Conservation (phyloP, 2,797 vertebrate species). For the Glyptemys insculpta region DNA sequence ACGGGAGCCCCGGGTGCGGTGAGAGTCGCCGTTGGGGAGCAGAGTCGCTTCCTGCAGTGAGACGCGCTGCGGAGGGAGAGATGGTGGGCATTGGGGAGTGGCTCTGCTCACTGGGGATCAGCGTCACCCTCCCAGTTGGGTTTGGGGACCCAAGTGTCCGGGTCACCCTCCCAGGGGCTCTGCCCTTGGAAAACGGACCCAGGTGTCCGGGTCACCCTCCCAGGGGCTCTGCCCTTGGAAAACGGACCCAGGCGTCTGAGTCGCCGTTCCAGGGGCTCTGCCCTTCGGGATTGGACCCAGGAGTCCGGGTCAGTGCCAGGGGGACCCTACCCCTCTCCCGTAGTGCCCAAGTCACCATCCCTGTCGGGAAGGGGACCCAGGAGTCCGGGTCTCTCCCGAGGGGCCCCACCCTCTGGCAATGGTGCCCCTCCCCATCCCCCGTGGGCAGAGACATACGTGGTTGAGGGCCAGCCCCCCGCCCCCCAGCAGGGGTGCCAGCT, state of each 20-base stretch:
- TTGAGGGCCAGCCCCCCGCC: slow-evolving; percentile 35
- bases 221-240: background rate
- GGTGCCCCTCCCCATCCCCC: slow-evolving; percentile 39
- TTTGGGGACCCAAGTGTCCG: too few relatives aligned
- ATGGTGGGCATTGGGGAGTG: background rate
- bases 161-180: too few relatives aligned
- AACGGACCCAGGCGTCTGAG: background rate
- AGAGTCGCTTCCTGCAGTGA: slow-evolving; percentile 88
- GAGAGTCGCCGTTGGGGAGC: slow-evolving; percentile 86
- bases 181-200: background rate
- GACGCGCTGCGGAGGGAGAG: slow-evolving; percentile 77
- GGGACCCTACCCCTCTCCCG: too few relatives aligned
- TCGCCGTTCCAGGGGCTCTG: too few relatives aligned
- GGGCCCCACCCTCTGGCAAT: background rate
- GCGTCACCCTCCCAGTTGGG: too few relatives aligned
- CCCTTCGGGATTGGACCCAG: background rate
- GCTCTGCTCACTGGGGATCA: background rate
- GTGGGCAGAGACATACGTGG: slow-evolving; percentile 19
- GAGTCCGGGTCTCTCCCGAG: background rate
- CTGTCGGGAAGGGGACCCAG: background rate
- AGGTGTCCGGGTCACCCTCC: background rate
- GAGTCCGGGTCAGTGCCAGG: background rate
- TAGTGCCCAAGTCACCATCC: background rate
- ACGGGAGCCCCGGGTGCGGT: slow-evolving; percentile 69
- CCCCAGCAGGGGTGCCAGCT: slow-evolving; percentile 37